A percentile compares a stretch with the other conserved stretches of the same genome.
Conservation (phyloP, 2,888 invertebrate species). For the Sesia bembeciformis region DNA sequence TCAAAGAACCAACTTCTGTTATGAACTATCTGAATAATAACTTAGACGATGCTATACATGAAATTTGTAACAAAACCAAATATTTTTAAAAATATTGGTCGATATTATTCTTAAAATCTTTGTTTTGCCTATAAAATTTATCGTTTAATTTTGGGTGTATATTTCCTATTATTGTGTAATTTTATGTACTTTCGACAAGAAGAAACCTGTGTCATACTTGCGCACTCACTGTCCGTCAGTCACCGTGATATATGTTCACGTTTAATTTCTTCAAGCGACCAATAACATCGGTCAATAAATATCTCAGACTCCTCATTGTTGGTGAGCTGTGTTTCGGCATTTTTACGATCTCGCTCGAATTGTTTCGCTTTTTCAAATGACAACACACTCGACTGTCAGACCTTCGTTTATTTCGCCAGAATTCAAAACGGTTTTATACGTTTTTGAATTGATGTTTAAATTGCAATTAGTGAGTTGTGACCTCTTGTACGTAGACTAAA, state of each 20-base stretch:
- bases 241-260: constrained; percentile 39
- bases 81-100: too few relatives aligned
- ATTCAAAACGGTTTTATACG: neutral
- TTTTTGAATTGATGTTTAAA: neutral
- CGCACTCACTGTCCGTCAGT: constrained; percentile 24
- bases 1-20: too few relatives aligned
- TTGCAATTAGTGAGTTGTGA: neutral
- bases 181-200: too few relatives aligned
- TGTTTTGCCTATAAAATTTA: too few relatives aligned
- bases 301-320: constrained; percentile 37
- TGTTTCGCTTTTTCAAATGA: constrained; percentile 18
- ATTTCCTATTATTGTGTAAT: too few relatives aligned
- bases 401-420: constrained; percentile 7
- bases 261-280: constrained; percentile 43
- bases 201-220: constrained; percentile 2
- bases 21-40: too few relatives aligned
- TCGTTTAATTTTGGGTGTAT: too few relatives aligned
- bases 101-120: too few relatives aligned
- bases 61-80: too few relatives aligned
- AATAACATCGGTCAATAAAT: constrained; percentile 49
- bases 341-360: constrained; percentile 34
- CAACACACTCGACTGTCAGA: constrained; percentile 7
- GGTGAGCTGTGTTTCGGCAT: constrained; percentile 31
- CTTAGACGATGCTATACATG: too few relatives aligned
- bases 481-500: too few relatives aligned